A percentile compares a stretch with the other conserved stretches of the same genome.
Evolutionary conservation across 2,797 vertebrate genomes (phyloP).

Genomic region (Danionella dracula): DNA sequence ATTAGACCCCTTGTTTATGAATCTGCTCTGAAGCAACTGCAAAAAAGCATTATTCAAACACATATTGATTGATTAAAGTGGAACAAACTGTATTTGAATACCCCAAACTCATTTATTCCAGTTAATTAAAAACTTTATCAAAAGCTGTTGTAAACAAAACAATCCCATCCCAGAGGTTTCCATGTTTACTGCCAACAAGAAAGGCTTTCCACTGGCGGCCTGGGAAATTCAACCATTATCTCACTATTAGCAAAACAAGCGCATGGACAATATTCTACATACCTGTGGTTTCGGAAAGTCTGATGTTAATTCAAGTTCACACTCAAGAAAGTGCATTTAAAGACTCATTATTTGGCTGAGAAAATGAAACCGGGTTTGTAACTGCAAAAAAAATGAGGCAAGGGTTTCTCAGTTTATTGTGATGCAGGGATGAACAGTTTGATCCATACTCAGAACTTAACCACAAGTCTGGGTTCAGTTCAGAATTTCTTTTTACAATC

Average conservation of each 20-base stretch:
- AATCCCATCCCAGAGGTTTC: conserved; percentile 62
- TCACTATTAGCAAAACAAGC: conserved; percentile 49
- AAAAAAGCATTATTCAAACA: too few species aligned
- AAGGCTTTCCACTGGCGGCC: conserved; percentile 64
- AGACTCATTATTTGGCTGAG: not conserved
- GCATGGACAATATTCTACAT: conserved; percentile 45
- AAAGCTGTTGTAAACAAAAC: conserved; percentile 49
- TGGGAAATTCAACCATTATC: conserved; percentile 63
- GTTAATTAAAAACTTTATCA: too few species aligned
- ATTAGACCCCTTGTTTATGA: too few species aligned
- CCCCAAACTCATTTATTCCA: too few species aligned
- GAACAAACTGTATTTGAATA: too few species aligned
- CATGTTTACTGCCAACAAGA: conserved; percentile 64
- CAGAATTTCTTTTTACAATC: too few species aligned
- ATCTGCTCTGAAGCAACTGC: too few species aligned
- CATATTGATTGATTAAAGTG: too few species aligned
- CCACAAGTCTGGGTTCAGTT: too few species aligned
- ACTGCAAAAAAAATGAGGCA: not conserved
- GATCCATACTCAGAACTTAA: too few species aligned
- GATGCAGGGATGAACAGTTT: too few species aligned
- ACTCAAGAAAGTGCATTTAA: not conserved
- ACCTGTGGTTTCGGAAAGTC: conserved; percentile 46
- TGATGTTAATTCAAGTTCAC: conserved; percentile 32
- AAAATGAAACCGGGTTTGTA: not conserved
- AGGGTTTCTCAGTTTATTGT: not conserved